These are phyloP conservation scores for Epirrhoe alternata DNA, from an alignment of 2,888 invertebrate species.

Conservation along the genomic window DNA sequence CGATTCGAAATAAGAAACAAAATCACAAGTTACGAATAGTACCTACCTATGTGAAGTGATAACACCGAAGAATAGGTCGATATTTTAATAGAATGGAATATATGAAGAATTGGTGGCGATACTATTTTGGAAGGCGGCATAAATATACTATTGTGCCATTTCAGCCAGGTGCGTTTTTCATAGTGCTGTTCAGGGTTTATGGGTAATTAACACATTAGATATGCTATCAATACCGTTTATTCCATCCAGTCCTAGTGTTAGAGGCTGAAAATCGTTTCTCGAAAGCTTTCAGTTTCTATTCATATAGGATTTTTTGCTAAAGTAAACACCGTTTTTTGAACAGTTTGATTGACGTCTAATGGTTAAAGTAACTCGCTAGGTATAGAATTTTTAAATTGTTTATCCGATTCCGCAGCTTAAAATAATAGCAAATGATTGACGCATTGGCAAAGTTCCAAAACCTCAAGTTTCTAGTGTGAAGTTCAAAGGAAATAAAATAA, in stretches of 20 bases:
- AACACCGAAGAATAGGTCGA: slow-evolving; percentile 22
- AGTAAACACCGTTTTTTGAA: neutral
- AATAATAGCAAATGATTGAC: slow-evolving; percentile 36
- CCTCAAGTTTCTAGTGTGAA: neutral
- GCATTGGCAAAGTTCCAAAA: slow-evolving; percentile 59
- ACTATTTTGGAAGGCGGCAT: slow-evolving; percentile 67
- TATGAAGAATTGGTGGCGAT: slow-evolving; percentile 70
- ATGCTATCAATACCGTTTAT: too few species aligned
- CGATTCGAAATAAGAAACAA: slow-evolving; percentile 47
- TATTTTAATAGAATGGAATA: slow-evolving; percentile 63
- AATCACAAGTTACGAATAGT: slow-evolving; percentile 26
- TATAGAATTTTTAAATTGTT: neutral
- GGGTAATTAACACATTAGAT: neutral
- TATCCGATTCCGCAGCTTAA: neutral
- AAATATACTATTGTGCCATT: slow-evolving; percentile 75
- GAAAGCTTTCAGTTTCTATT: neutral
- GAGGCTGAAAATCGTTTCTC: neutral
- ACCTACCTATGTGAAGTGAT: slow-evolving; percentile 37
- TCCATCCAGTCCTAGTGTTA: too few species aligned
- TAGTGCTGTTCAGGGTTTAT: slow-evolving; percentile 5
- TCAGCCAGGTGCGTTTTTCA: slow-evolving; percentile 66
- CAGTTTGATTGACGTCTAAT: neutral
- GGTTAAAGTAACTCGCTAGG: neutral
- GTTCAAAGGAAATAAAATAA: neutral
- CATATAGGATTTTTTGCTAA: neutral